Evolutionary conservation across 2,113 vertebrate genomes (phyloP), one percentile per base, ranked within the genome.

Genomic region (Oncorhynchus gorbuscha): DNA sequence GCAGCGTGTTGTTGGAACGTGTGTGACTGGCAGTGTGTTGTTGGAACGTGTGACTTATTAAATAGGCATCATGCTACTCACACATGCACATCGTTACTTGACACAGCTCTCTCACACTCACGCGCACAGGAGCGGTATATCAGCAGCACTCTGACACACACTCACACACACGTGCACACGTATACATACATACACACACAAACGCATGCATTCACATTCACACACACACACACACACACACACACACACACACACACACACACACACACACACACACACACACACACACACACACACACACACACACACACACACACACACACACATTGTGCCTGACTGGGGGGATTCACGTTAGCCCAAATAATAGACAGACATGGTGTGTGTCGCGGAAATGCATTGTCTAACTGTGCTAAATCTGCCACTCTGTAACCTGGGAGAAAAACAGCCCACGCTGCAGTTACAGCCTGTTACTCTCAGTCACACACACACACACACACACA

Each of bases 31-130:
- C n/a, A n/a, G n/a, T n/a, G n/a, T n/a, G n/a, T n/a, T n/a, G n/a
- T n/a, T n/a, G n/a, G n/a, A n/a, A n/a, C n/a, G 32, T 35, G 49
- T 51, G 86, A 90, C 86, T 82, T 76, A 81, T 78, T 87, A 81
- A 85, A 82, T 85, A 62, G 1, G 58, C 84, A 82, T 84, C 81
- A 69, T 82, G 79, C 83, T 13, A 48, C 28, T 84, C 83, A 69
- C 85, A 83, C 78, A 77, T 83, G 85, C 75, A 73, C 67, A 81
- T 86, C 83, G 88, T 88, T 89, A 85, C 72, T 75, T 85, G 83
- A 87, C 86, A 86, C 80, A 73, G 84, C 1, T 67, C 30, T 11
- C 78, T 73, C 35, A 48, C 39, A 75, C 78, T 35, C 35, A 35
- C 6, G 7, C 32, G 62, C 85, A 73, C 5, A 45, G 78, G 77